Evolutionary conservation across 2,888 invertebrate genomes (phyloP), one percentile per base, ranked within the genome.

Genomic region (Dysmachus trigonus): DNA sequence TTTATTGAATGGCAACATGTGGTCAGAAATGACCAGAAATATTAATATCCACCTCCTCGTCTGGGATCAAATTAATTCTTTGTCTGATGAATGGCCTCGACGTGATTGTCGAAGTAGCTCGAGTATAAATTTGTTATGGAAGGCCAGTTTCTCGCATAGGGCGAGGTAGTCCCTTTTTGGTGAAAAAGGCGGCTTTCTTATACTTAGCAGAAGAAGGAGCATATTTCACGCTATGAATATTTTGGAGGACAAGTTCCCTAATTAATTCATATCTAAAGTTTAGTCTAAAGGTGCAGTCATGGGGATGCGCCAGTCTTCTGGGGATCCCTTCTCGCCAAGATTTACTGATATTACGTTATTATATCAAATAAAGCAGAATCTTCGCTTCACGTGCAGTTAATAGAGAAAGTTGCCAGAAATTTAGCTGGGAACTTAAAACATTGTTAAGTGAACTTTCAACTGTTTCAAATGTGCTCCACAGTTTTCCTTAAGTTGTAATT

Each of bases 1-100:
- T 73, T 73, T 73, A 73, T 73, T 73, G 73, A 73, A 35, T 33
- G 73, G 73, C 73, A 35, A 73, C 73, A 73, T 73, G 73, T 73
- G 73, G 73, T 73, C 73, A 73, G 31, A 27, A 73, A 18, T 30
- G 73, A 31, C 15, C 35, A n/a, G 35, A 73, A 73, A 73, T 73
- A 73, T n/a, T 73, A 73, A 33, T 73, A 18, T 13, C 73, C 73
- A 18, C 2, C 35, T 31, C 33, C 31, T 73, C 62, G 18, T 30
- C 73, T 33, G 35, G 73, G 33, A 62, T 73, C 33, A 73, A 73
- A 73, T 35, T 35, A 35, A 73, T 31, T 73, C 33, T 13, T 73
- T n/a, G n/a, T 2, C 73, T 73, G 73, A 73, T 73, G 33, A 31
- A 73, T 73, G 73, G 35, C 33, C 73, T 31, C 33, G 35, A 73